Conservation (phyloP, 30 jellyfish, hydroid and myxozoan genomes). For the Clytia hemisphaerica region DNA sequence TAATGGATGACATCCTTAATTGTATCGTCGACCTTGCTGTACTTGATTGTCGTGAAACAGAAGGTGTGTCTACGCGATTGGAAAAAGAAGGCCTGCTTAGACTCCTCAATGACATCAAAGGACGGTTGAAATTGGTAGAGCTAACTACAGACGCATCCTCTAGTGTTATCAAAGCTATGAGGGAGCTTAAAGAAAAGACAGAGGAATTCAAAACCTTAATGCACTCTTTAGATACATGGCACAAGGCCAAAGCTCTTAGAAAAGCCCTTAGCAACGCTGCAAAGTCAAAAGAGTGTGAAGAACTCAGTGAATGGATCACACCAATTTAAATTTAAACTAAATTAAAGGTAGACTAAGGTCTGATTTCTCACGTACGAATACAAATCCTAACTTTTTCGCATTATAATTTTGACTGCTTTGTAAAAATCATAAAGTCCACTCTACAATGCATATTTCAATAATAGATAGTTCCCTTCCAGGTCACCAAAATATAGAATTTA, state of each 20-base stretch:
- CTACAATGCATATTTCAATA: too few relatives aligned
- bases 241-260: slow-evolving; percentile 16
- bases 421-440: too few relatives aligned
- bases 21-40: background rate
- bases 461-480: too few relatives aligned
- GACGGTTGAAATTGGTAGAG: background rate
- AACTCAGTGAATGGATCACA: background rate
- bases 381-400: too few relatives aligned
- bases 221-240: slow-evolving; percentile 43
- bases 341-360: too few relatives aligned
- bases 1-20: background rate
- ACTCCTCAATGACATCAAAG: background rate
- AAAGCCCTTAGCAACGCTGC: slow-evolving; percentile 2
- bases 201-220: too few relatives aligned
- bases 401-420: too few relatives aligned
- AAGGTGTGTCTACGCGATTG: background rate
- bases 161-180: background rate
- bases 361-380: too few relatives aligned
- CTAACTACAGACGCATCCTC: background rate
- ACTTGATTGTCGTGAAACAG: background rate
- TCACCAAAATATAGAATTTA: too few relatives aligned
- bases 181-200: background rate
- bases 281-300: background rate
- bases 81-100: background rate
- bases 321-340: too few relatives aligned